Conservation (phyloP, 2,113 vertebrate genomes). For the Pardalotus punctatus region DNA sequence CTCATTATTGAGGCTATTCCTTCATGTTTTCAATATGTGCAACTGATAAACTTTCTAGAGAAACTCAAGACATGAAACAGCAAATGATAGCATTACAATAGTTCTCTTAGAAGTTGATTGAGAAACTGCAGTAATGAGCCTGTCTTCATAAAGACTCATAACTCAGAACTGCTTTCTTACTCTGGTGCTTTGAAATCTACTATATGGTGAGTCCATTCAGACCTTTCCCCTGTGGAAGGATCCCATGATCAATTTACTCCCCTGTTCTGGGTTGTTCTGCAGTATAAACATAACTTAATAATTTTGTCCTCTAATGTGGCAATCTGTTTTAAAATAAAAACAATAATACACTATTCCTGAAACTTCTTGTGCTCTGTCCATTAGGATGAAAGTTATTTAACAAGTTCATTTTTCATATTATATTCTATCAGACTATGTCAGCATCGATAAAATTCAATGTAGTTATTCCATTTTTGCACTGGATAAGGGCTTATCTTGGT, state of each 20-base stretch:
- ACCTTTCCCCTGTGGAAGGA: neutral
- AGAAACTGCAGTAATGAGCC: neutral
- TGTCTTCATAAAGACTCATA: neutral
- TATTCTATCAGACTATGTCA: neutral
- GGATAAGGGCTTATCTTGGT: neutral
- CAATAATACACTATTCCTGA: neutral
- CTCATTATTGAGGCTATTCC: neutral
- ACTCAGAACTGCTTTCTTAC: neutral
- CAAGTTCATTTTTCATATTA: neutral
- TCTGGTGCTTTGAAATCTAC: neutral
- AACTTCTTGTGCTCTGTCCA: neutral
- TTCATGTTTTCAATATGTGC: neutral
- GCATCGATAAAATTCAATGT: neutral
- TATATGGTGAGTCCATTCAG: neutral
- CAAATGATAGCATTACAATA: neutral
- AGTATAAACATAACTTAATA: neutral
- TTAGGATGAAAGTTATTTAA: neutral
- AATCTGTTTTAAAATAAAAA: neutral
- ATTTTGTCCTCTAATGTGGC: neutral
- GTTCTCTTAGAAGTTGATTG: neutral
- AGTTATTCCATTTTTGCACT: neutral
- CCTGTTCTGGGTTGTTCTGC: neutral
- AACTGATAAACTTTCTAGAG: neutral
- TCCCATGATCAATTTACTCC: neutral
- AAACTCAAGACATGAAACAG: neutral